Base-by-base conservation (phyloP, 2,888 invertebrate species). In the Aradus depressus region DNA sequence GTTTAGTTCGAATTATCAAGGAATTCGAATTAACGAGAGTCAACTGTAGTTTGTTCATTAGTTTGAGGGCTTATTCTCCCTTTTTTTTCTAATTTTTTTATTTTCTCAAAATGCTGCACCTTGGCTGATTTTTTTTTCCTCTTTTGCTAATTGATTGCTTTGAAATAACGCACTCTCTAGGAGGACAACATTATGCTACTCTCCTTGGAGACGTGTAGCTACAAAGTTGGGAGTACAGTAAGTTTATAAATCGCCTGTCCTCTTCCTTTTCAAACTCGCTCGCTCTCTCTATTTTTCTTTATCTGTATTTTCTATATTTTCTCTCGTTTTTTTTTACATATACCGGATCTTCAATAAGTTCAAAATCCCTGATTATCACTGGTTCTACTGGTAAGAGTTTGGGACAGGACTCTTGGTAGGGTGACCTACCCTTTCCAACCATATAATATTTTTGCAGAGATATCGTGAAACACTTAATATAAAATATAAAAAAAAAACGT, bases 201-300 rank as follows among this genome's bases (percentile, higher is more conserved):
- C 84, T 70, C 89, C 88, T 75, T 90, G 89, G 89, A 84, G 87
- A 68, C 82, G 88, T 73, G 89, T 89, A 72, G 89, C 89, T 71
- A 87, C 85, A 74, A 89, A 88, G 74, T 84, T 89, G 70, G 88
- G 89, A 80, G 88, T 90, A 75, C 87, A 88, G 88, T 89, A 87
- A 87, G 89, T 88, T 70, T 61, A 64, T 21, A 23, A 31, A n/a
- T 34, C 35, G n/a, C 35, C 16, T 18, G 26, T 16, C 31, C 26
- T 43, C 14, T 10, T 43, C 5, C 19, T 25, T 43, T n/a, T 43
- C 14, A 18, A 10, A 18, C 43, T 43, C 5, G 16, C 43, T 43
- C 6, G 18, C 31, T 12, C n/a, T 6, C 35, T 34, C 35, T 22
- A 18, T 43, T 28, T 28, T 28, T 28, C 18, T 14, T 23, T 5